phyloP scores from a whole-genome alignment of 2,113 vertebrate species.

The Gobio gobio region DNA sequence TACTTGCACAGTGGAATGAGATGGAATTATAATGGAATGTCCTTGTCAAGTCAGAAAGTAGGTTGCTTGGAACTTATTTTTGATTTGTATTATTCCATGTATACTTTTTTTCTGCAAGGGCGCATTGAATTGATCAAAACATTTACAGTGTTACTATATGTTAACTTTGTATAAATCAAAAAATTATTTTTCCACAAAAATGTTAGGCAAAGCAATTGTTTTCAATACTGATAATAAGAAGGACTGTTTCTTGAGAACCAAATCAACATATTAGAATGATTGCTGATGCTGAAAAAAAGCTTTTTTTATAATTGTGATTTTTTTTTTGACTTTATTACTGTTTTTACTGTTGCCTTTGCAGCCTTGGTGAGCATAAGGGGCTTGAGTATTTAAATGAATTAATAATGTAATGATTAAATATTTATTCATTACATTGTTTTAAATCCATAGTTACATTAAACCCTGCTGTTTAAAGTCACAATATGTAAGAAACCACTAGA shows the following conservation, averaged over 20 bases:
- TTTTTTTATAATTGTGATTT: too few species aligned
- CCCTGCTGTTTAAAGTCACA: too few species aligned
- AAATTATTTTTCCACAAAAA: neutral
- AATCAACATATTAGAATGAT: neutral
- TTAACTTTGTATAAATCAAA: neutral
- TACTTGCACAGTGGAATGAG: neutral
- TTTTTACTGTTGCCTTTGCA: too few species aligned
- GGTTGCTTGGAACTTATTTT: conserved; percentile 5
- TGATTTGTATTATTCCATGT: neutral
- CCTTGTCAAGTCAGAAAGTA: neutral
- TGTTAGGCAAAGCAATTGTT: neutral
- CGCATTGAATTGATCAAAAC: neutral
- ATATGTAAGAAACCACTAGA: too few species aligned
- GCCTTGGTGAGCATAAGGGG: too few species aligned
- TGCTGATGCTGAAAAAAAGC: too few species aligned
- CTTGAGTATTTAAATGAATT: too few species aligned
- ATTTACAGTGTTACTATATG: too few species aligned
- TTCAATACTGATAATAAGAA: neutral
- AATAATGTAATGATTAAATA: too few species aligned
- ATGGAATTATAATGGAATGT: neutral
- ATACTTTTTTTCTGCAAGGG: neutral
- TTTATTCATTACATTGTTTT: too few species aligned
- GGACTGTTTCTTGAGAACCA: neutral
- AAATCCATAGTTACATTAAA: too few species aligned
- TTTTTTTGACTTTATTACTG: too few species aligned